Evolutionary conservation across 2,113 vertebrate species (phyloP).

Genomic region (Psephotus haematonotus): DNA sequence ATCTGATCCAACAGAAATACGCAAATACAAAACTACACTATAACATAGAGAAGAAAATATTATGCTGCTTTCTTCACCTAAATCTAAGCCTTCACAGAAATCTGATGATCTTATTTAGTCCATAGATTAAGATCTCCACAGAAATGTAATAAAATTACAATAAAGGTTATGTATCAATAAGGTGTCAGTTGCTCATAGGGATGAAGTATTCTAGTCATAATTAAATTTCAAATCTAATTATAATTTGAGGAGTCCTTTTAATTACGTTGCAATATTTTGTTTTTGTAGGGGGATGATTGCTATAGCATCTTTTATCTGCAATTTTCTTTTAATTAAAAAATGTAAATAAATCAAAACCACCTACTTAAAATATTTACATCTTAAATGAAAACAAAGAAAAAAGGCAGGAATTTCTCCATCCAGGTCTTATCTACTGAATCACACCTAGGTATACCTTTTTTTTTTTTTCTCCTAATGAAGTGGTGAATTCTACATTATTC

Average conservation of each 20-base stretch:
- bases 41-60: background rate
- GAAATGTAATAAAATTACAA: constrained; percentile 75
- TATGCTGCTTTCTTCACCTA: background rate
- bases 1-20: background rate
- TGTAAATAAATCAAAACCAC: constrained; percentile 78
- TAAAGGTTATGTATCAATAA: constrained; percentile 78
- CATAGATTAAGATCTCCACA: constrained; percentile 71
- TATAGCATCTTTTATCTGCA: constrained; percentile 78
- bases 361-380: constrained; percentile 72
- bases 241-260: constrained; percentile 79
- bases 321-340: constrained; percentile 85
- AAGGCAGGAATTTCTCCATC: background rate
- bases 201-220: constrained; percentile 76
- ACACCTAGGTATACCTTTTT: background rate
- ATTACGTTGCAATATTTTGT: constrained; percentile 77
- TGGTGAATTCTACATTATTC: background rate
- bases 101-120: constrained; percentile 68
- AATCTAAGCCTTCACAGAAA: constrained; percentile 56
- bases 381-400: constrained; percentile 66
- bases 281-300: constrained; percentile 74
- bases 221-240: constrained; percentile 83
- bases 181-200: constrained; percentile 66
- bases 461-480: background rate
- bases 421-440: constrained; percentile 53
- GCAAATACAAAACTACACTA: background rate